These are phyloP conservation scores for Harpagoxenus sublaevis DNA, from an alignment of 2,888 invertebrate genomes.

Conservation along the genomic window DNA sequence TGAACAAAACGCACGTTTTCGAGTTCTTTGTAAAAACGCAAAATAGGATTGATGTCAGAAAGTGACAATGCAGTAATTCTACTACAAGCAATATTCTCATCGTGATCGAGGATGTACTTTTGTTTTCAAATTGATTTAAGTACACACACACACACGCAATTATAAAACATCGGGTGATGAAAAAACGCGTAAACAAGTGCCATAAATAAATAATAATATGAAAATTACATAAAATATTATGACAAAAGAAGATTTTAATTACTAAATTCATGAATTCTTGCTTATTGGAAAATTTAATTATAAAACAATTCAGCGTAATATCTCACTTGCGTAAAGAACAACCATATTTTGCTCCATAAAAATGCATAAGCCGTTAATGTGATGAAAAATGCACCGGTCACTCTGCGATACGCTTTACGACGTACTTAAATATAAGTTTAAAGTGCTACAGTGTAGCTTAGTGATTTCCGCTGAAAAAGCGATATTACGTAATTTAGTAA, in stretches of 20 bases:
- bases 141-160: too few relatives aligned
- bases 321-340: not conserved
- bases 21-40: not conserved
- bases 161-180: not conserved
- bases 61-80: not conserved
- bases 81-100: not conserved
- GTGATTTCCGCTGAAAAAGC: not conserved
- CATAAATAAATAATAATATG: not conserved
- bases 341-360: not conserved
- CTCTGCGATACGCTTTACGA: not conserved
- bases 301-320: not conserved
- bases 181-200: not conserved
- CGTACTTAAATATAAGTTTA: conserved; percentile 1
- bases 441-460: not conserved
- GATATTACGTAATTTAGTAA: not conserved
- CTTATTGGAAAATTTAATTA: not conserved
- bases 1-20: not conserved
- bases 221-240: not conserved
- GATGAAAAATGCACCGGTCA: conserved; percentile 14
- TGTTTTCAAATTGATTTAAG: not conserved
- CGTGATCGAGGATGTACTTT: not conserved
- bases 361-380: not conserved
- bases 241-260: not conserved
- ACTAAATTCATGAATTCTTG: not conserved
- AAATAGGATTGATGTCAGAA: not conserved